Evolutionary conservation across 2,113 vertebrate genomes (phyloP).

Genomic region (Percina caprodes): DNA sequence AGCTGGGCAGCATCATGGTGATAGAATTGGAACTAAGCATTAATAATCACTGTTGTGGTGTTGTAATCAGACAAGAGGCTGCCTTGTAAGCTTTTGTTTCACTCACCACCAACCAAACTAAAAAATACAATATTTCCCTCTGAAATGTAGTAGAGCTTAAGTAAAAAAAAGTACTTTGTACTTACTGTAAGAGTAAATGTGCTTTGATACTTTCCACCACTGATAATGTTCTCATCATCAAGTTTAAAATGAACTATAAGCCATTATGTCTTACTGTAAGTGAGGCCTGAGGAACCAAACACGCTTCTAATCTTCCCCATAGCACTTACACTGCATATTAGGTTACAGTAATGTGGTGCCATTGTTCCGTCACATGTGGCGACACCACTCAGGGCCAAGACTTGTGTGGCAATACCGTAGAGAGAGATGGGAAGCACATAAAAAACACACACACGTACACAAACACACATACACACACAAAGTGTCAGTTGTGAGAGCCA

Average conservation of each 20-base stretch:
- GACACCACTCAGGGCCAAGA: slow-evolving; percentile 52
- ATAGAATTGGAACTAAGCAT: background rate
- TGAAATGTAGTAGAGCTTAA: background rate
- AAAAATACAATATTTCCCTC: background rate
- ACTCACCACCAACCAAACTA: background rate
- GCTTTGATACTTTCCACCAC: background rate
- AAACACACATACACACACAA: slow-evolving; percentile 59
- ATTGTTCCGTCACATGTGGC: slow-evolving; percentile 51
- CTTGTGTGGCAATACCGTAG: slow-evolving; percentile 60
- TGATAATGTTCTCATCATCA: background rate
- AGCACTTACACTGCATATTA: background rate
- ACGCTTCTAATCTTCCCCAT: slow-evolving; percentile 18
- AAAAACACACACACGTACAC: slow-evolving; percentile 10
- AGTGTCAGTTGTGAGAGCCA: slow-evolving; percentile 80
- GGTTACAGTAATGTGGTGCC: slow-evolving; percentile 23
- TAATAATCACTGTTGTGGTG: background rate
- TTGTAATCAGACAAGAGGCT: background rate
- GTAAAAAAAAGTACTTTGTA: background rate
- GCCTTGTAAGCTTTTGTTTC: background rate
- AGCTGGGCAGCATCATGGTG: too few relatives aligned
- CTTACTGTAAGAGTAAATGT: background rate
- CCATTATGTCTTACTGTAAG: background rate
- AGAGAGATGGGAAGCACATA: slow-evolving; percentile 51
- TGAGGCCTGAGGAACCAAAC: background rate
- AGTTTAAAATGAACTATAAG: slow-evolving; percentile 4